phyloP scores from a whole-genome alignment of 2,888 invertebrate genomes.

The Lucinisca nassula region DNA sequence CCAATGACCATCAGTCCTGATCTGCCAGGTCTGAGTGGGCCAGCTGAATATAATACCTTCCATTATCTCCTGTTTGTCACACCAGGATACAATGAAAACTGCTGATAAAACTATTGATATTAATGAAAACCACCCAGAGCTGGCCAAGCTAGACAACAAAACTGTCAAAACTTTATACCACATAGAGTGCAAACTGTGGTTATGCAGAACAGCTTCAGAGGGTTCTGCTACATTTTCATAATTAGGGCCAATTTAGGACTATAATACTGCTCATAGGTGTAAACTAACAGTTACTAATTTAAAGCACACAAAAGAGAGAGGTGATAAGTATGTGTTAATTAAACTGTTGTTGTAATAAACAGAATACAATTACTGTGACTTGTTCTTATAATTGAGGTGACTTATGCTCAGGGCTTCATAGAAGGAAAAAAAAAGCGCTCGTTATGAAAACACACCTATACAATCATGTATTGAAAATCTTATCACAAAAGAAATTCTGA shows the following conservation, averaged over 20 bases:
- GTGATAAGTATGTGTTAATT: neutral
- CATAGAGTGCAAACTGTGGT: neutral
- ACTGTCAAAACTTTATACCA: constrained; percentile 9
- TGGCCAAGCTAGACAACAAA: neutral
- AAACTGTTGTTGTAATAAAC: neutral
- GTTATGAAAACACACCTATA: no score
- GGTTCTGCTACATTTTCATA: neutral
- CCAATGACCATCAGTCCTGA: neutral
- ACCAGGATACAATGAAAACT: neutral
- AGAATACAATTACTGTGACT: no score
- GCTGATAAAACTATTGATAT: neutral
- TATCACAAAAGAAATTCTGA: no score
- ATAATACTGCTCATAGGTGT: constrained; percentile 9
- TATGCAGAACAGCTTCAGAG: neutral
- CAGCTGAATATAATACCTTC: neutral
- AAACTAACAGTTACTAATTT: neutral
- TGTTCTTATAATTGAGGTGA: no score
- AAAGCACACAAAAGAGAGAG: neutral
- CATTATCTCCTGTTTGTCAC: constrained; percentile 7
- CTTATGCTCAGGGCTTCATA: no score
- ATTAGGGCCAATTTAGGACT: neutral
- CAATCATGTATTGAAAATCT: no score
- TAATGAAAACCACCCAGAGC: neutral
- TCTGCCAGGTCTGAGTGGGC: neutral
- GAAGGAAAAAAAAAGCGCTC: no score